Percentiles rank a stretch among this genome's conserved stretches.
phyloP scores from a whole-genome alignment of 2,797 vertebrate species.

The Amblyraja radiata region DNA sequence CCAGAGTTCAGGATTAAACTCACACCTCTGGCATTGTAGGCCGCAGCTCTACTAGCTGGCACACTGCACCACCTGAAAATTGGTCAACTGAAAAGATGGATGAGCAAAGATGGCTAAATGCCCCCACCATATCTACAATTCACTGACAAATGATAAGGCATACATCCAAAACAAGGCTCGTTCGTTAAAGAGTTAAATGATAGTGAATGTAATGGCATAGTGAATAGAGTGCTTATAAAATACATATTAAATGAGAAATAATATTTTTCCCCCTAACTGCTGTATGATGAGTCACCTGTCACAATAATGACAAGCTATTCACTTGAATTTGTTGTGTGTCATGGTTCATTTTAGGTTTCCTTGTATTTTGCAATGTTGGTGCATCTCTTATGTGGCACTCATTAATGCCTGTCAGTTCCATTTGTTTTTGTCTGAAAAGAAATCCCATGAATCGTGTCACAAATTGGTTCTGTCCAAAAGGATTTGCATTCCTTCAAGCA shows the following conservation, averaged over 20 bases:
- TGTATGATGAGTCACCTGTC: background rate
- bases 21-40: too few relatives aligned
- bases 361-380: background rate
- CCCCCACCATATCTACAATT: background rate
- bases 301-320: slow-evolving; percentile 2
- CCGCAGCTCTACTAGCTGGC: too few relatives aligned
- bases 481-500: background rate
- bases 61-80: too few relatives aligned
- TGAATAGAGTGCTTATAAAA: background rate
- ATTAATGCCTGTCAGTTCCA: background rate
- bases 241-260: background rate
- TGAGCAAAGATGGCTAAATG: background rate
- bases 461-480: background rate
- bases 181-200: background rate
- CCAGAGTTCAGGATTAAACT: too few relatives aligned
- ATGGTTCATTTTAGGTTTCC: background rate
- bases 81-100: background rate
- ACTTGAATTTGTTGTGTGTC: background rate
- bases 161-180: background rate
- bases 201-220: background rate
- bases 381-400: background rate
- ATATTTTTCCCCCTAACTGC: background rate
- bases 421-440: background rate
- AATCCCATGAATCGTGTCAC: background rate
- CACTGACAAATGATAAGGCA: background rate